Evolutionary conservation across 2,888 invertebrate genomes (phyloP).

Genomic region (Amblyjoppa fuscipennis): DNA sequence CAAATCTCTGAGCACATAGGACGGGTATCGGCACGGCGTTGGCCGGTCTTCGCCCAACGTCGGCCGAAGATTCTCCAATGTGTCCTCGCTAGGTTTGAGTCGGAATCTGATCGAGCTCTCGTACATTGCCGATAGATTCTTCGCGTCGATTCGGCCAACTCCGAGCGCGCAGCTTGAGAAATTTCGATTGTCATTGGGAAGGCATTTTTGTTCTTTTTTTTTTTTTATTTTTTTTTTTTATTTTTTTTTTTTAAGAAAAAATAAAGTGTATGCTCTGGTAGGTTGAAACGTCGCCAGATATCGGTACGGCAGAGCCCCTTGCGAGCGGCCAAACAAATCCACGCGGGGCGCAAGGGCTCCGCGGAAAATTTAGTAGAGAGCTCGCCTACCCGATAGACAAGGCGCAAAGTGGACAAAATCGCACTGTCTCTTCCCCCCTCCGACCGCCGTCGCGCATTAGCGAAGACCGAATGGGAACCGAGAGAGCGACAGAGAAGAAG

Average conservation of each 20-base stretch:
- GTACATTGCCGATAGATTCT: too few relatives aligned
- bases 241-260: background rate
- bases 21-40: too few relatives aligned
- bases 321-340: background rate
- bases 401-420: background rate
- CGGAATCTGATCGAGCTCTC: too few relatives aligned
- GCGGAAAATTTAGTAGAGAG: background rate
- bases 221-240: too few relatives aligned
- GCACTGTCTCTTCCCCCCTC: constrained; percentile 11
- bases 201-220: too few relatives aligned
- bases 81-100: too few relatives aligned
- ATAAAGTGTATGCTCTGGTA: background rate
- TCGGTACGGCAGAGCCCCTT: background rate
- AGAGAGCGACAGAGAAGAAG: constrained; percentile 27
- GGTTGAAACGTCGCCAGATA: background rate
- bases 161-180: too few relatives aligned
- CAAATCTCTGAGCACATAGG: too few relatives aligned
- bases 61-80: too few relatives aligned
- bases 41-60: too few relatives aligned
- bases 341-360: background rate
- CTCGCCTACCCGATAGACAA: background rate
- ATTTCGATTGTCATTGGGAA: too few relatives aligned
- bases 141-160: too few relatives aligned
- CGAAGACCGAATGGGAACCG: background rate
- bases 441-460: background rate